Conservation (phyloP, 1,140 invertebrate genomes). For the Drosophila bocqueti region DNA sequence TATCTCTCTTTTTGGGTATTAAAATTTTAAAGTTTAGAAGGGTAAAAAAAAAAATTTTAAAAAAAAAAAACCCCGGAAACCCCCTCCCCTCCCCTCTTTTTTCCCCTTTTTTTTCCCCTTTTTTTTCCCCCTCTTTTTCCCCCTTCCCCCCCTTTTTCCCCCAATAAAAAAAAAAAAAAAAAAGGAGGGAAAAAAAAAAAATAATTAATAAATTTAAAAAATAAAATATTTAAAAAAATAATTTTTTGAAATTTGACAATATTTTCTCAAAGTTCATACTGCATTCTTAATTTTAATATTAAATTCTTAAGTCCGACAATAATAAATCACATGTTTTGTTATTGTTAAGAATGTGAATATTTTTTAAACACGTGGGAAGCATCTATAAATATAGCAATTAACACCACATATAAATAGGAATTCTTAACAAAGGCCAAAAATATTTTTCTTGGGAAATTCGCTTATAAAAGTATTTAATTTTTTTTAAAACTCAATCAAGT, state of each 20-base stretch:
- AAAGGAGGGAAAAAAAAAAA: no score
- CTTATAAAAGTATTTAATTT: constrained; percentile 10
- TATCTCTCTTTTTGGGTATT: no score
- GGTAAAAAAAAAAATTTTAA: no score
- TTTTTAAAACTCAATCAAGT: constrained; percentile 6
- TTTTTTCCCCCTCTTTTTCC: no score
- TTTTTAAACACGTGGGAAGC: neutral
- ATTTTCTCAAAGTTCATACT: neutral
- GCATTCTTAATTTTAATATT: neutral
- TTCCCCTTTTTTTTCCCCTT: no score
- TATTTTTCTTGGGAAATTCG: constrained; percentile 1
- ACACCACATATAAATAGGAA: neutral
- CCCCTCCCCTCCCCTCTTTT: no score
- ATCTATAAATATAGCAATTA: constrained; percentile 1
- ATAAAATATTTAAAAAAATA: no score
- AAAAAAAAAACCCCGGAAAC: no score
- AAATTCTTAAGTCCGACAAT: neutral
- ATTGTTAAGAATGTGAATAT: neutral
- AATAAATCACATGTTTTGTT: neutral
- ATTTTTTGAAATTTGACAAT: neutral
- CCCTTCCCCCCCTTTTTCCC: no score
- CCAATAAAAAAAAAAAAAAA: no score
- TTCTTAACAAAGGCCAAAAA: neutral
- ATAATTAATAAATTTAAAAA: no score
- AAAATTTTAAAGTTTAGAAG: no score